phyloP scores from a whole-genome alignment of 2,888 invertebrate species.

The Tetragonula carbonaria region DNA sequence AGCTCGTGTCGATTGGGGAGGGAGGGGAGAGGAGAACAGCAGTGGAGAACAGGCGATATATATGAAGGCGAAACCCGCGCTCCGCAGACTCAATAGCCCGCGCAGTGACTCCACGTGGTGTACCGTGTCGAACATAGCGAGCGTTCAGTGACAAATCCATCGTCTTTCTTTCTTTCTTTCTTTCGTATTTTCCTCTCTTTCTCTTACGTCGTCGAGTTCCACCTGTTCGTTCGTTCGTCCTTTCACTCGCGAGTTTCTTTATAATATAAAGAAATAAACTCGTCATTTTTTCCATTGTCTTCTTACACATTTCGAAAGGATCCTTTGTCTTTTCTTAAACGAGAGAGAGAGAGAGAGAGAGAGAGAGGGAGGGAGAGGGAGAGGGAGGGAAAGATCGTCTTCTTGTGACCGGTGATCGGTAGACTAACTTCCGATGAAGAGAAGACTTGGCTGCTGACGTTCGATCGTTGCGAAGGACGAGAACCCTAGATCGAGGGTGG shows the following conservation, averaged over 20 bases:
- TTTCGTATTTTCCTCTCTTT: too few relatives aligned
- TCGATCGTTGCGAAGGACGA: conserved; percentile 8
- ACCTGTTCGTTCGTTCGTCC: not conserved
- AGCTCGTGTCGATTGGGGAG: conserved; percentile 60
- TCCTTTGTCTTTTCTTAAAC: conserved; percentile 4
- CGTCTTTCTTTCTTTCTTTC: not conserved
- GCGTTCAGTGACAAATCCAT: conserved; percentile 9
- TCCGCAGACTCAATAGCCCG: conserved; percentile 81
- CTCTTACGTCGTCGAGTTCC: not conserved
- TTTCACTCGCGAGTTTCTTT: not conserved
- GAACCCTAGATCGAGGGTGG: conserved; percentile 16
- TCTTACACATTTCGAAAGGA: conserved; percentile 10
- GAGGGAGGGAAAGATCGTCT: not conserved
- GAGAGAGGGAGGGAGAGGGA: not conserved
- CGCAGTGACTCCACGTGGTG: conserved; percentile 68
- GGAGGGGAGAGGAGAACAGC: conserved; percentile 49
- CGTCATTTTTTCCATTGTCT: conserved; percentile 18
- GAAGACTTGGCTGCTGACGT: conserved; percentile 1
- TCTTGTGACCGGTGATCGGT: conserved; percentile 42
- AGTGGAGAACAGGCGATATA: conserved; percentile 79
- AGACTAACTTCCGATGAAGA: conserved; percentile 27
- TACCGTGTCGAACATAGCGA: conserved; percentile 46
- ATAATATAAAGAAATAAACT: not conserved
- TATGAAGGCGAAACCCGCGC: conserved; percentile 82
- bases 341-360: not conserved